Base-by-base conservation (phyloP, 2,113 vertebrate species). In the Chaetorhynchus papuensis region DNA sequence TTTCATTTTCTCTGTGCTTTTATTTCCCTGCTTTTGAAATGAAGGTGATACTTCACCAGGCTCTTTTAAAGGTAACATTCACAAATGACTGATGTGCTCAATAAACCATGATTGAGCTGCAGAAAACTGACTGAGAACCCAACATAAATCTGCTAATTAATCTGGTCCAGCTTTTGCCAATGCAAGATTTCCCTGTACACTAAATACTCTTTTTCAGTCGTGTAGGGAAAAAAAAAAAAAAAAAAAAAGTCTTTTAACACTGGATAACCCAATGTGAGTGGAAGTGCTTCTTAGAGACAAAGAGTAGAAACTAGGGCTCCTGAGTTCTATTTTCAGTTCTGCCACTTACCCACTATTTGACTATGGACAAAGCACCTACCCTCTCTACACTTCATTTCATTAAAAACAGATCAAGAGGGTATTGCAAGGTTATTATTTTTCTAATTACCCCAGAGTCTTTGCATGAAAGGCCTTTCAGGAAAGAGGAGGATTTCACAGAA, bases 371-470 rank as follows among this genome's bases (percentile, higher is more conserved):
- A 92, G 59, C 50, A 90, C 57, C 64, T 50, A 93, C 76, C 53
- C 63, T 76, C 59, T 77, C 63, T 26, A 54, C 63, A 59, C 56
- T 90, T 83, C 63, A 89, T 82, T 96, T 94, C 91, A 96, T 95
- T 91, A 92, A 93, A 95, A 95, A 86, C 78, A 96, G 78, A 83
- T 96, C 94, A 95, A 94, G 89, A 93, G 83, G 53, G 80, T 90
- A 94, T 83, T 89, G 89, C 85, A 86, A 86, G 90, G 89, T 92
- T 90, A 93, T 97, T 96, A 94, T 96, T 96, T 92, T 96, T 96
- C 75, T 96, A 96, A 96, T 97, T 92, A 96, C 83, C 83, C 93
- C 84, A 90, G 82, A 91, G 90, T 84, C 81, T 80, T 94, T 88
- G 90, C 86, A 93, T 47, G 81, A 95, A 94, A 96, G 63, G 59